A percentile compares a stretch with the other conserved stretches of the same genome.
Conservation (phyloP, 2,797 vertebrate genomes). For the Diglossa cyanea region DNA sequence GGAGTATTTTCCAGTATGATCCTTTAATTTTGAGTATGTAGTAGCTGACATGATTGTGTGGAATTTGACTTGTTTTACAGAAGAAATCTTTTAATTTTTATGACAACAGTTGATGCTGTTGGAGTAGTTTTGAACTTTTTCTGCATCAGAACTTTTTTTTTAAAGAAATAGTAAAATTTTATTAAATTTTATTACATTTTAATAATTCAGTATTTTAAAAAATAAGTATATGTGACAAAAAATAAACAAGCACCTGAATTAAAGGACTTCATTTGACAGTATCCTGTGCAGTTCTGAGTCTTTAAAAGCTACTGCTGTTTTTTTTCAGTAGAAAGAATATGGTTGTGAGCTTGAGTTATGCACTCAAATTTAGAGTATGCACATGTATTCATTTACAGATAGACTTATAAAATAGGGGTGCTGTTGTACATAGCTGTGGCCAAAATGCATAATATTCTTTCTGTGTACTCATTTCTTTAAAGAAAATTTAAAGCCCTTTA, state of each 20-base stretch:
- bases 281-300: background rate
- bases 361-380: background rate
- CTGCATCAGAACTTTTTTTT: background rate
- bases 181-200: background rate
- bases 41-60: accelerated
- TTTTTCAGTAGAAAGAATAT: background rate
- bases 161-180: background rate
- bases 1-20: background rate
- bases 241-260: background rate
- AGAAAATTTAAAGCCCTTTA: background rate
- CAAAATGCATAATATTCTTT: background rate
- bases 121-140: background rate
- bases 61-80: background rate
- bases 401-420: background rate
- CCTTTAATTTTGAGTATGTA: background rate
- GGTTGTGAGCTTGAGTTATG: background rate
- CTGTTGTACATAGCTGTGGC: background rate
- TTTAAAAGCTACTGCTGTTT: background rate
- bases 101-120: background rate
- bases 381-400: background rate
- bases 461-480: background rate
- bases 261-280: background rate
- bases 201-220: background rate
- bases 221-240: background rate
- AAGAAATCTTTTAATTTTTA: background rate